Conservation (phyloP, 2,888 invertebrate genomes). For the Hecatera dysodea region DNA sequence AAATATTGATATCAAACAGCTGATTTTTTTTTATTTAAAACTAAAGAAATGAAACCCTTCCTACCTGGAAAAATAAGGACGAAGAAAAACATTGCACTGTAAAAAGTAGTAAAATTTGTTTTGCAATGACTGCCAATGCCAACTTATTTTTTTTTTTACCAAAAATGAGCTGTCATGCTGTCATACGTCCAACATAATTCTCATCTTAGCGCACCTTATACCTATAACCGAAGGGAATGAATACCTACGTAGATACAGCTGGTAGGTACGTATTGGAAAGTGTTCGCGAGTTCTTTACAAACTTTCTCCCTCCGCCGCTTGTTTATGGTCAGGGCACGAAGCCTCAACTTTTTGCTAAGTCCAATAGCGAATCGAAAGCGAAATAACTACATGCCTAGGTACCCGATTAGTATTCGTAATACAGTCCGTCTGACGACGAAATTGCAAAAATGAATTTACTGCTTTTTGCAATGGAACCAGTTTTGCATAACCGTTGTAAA, state of each 20-base stretch:
- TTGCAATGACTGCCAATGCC: no score
- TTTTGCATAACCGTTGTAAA: conserved; percentile 27
- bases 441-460: conserved; percentile 51
- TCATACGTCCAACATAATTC: neutral
- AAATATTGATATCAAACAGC: no score
- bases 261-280: conserved; percentile 56
- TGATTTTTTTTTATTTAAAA: no score
- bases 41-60: no score
- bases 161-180: no score
- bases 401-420: conserved; percentile 56
- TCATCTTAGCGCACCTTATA: neutral
- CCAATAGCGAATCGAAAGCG: conserved; percentile 69
- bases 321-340: conserved; percentile 69
- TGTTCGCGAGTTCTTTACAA: conserved; percentile 58
- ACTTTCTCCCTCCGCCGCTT: conserved; percentile 72
- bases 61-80: no score
- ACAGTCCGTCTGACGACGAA: conserved; percentile 37
- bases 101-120: no score
- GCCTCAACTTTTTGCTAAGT: conserved; percentile 69
- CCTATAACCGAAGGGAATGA: conserved; percentile 52
- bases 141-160: no score
- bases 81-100: no score
- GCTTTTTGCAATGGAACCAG: conserved; percentile 40
- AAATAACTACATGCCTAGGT: conserved; percentile 64
- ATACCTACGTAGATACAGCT: conserved; percentile 4